Evolutionary conservation across 1,140 invertebrate genomes (phyloP).

Genomic region (Brachionus calyciflorus): DNA sequence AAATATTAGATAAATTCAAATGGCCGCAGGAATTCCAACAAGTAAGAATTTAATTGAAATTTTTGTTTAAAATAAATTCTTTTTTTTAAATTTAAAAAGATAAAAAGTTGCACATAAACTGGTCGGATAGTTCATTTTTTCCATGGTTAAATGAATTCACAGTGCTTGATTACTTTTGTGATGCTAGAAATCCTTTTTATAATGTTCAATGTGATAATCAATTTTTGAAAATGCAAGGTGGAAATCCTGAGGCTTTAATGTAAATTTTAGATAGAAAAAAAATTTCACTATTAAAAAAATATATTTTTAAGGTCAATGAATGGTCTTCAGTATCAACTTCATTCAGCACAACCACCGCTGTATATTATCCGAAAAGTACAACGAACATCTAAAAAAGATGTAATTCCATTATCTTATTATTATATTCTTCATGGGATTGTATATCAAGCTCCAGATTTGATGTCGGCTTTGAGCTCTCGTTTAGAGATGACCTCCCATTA

Average conservation of each 20-base stretch:
- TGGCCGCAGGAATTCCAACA: too few species aligned
- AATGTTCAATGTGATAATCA: constrained; percentile 46
- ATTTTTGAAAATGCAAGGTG: constrained; percentile 29
- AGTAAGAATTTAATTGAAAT: too few species aligned
- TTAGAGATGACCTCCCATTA: constrained; percentile 40
- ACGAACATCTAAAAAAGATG: constrained; percentile 13
- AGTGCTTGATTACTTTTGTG: constrained; percentile 43
- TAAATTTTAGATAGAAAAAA: background rate
- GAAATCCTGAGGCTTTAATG: constrained; percentile 6
- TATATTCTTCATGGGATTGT: constrained; percentile 39
- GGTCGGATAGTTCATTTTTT: constrained; percentile 44
- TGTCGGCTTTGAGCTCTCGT: constrained; percentile 38
- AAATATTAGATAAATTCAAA: too few species aligned
- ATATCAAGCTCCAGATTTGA: constrained; percentile 42
- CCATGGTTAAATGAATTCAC: constrained; percentile 43
- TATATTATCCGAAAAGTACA: constrained; percentile 38
- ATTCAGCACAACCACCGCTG: constrained; percentile 19
- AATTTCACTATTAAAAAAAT: background rate
- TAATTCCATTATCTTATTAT: constrained; percentile 32
- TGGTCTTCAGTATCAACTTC: constrained; percentile 22
- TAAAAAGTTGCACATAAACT: constrained; percentile 41
- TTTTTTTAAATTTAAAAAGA: too few species aligned
- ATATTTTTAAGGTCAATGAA: background rate
- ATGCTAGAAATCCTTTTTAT: constrained; percentile 34
- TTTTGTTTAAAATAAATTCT: too few species aligned